Evolutionary conservation across 2,888 invertebrate genomes (phyloP).

Genomic region (Galeopsomyia nigrocyanea): DNA sequence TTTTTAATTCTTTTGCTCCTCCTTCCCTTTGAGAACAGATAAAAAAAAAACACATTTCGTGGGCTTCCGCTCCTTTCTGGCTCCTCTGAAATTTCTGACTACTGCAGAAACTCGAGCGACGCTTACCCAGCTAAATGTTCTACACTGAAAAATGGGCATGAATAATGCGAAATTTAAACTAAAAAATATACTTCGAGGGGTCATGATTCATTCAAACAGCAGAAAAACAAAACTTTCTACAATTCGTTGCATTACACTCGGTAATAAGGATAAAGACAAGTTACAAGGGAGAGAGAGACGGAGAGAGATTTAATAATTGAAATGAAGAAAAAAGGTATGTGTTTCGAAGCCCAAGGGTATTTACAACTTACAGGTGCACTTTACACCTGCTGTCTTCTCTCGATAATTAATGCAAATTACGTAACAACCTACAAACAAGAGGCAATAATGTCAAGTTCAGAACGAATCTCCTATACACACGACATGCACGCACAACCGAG

Average conservation of each 20-base stretch:
- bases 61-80: conserved; percentile 24
- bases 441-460: conserved; percentile 33
- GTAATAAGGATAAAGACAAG: background rate
- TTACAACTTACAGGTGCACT: conserved; percentile 37
- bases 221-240: no score
- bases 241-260: background rate
- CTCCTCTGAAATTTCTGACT: background rate
- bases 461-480: conserved; percentile 15
- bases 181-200: no score
- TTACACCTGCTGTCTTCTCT: conserved; percentile 33
- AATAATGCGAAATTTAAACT: background rate
- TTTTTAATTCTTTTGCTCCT: background rate
- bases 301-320: conserved; percentile 23
- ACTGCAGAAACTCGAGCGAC: background rate
- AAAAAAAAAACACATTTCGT: conserved; percentile 2
- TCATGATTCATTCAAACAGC: no score
- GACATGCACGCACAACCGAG: background rate
- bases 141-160: background rate
- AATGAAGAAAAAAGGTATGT: conserved; percentile 11
- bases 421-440: conserved; percentile 14
- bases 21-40: conserved; percentile 1
- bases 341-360: conserved; percentile 4
- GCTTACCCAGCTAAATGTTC: no score
- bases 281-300: no score
- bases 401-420: conserved; percentile 31